A percentile compares a stretch with the other conserved stretches of the same genome.
Evolutionary conservation across 2,888 invertebrate genomes (phyloP).

Genomic region (Muscina levida): DNA sequence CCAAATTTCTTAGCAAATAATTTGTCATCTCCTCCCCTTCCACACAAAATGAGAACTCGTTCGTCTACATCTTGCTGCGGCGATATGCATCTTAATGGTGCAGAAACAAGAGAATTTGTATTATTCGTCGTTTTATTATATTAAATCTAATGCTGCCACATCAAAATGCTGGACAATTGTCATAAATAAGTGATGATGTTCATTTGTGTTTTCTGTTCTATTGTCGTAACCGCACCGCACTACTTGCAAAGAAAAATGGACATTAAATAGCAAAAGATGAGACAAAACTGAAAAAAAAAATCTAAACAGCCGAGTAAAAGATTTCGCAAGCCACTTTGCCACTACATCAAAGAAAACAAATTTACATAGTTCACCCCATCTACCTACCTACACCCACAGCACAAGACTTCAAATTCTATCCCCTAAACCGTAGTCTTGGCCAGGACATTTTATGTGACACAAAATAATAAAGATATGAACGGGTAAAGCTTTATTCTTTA

Average conservation of each 20-base stretch:
- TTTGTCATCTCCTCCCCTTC: too few relatives aligned
- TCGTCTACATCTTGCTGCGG: too few relatives aligned
- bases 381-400: too few relatives aligned
- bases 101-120: too few relatives aligned
- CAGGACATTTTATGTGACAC: background rate
- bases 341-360: constrained; percentile 15
- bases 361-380: constrained; percentile 14
- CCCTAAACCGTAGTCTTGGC: too few relatives aligned
- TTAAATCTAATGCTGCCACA: background rate
- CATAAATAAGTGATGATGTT: constrained; percentile 1
- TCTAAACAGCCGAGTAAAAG: background rate
- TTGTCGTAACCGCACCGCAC: background rate
- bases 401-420: too few relatives aligned
- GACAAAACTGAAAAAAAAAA: background rate
- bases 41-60: too few relatives aligned
- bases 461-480: background rate
- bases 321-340: too few relatives aligned
- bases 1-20: too few relatives aligned
- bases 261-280: background rate
- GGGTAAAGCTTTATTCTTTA: background rate
- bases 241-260: background rate
- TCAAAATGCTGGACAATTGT: constrained; percentile 4
- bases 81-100: too few relatives aligned
- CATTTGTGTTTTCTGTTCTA: background rate
- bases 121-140: too few relatives aligned